Evolutionary conservation across 1,140 invertebrate genomes (phyloP), one percentile per base, ranked within the genome.

Genomic region (Drosophila watanabei): DNA sequence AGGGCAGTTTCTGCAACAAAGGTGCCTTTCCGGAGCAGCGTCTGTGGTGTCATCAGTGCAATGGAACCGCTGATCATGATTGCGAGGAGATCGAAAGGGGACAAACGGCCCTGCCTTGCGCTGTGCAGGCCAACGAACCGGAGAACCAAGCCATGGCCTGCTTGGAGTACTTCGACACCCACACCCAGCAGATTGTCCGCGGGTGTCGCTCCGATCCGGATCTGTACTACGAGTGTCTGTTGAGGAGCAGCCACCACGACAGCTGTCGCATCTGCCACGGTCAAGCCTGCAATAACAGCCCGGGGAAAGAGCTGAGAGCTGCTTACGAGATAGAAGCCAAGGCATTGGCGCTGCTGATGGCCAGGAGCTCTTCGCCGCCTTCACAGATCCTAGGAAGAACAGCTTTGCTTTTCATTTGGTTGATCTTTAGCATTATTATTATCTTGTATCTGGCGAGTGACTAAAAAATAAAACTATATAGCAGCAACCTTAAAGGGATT

Each of bases 1-100:
- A 75, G 3, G 91, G 91, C 5, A 92, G 69, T 33, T 92, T 92
- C n/a, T 92, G 91, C 69, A 92, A 92, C 46, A 82, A 70, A 8
- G 87, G 84, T 11, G 52, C 79, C 5, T 91, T 76, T 46, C 91
- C 91, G 0, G 79, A 82, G 35, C 11, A 85, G 11, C 70, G 91
- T 2, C 46, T 92, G 11, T 82, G 81, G 71, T 92, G 91, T 35
- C 83, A 92, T 71, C 91, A 92, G 59, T 92, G 91, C 35, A 30
- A 24, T 30, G 71, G 71, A 33, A 18, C 39, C 8, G n/a, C 28
- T 6, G 2, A 33, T 10, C 32, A 32, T 10, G 75, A 79, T 14
- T 83, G 85, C 13, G 70, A 85, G 28, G 54, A 79, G 5, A 51
- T 88, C 8, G 14, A 18, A 5, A 35, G 51, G 0, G 73, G 65